Percentiles rank a stretch among this genome's conserved stretches.
Conservation (phyloP, 2,888 invertebrate species). For the Melikaiella ostensackeni region DNA sequence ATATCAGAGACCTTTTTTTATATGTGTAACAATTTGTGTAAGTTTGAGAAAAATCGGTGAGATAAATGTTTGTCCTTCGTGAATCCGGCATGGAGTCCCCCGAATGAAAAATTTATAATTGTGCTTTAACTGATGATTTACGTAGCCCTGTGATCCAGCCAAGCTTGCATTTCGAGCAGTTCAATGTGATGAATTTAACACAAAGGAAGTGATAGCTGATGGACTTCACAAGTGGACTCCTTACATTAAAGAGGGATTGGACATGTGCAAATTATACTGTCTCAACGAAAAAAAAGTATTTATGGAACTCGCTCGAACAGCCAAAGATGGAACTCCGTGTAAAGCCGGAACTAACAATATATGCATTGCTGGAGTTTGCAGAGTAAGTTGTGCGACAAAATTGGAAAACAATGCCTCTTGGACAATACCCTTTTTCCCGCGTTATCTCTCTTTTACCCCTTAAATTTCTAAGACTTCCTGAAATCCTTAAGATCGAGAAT, state of each 20-base stretch:
- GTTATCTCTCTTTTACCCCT: no score
- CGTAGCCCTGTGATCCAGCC: conserved; percentile 82
- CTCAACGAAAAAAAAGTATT: conserved; percentile 86
- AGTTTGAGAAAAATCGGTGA: no score
- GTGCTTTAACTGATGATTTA: not conserved
- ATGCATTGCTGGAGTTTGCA: conserved; percentile 88
- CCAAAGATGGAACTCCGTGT: conserved; percentile 92
- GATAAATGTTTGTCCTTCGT: no score
- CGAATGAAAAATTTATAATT: not conserved
- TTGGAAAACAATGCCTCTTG: no score
- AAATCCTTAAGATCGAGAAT: no score
- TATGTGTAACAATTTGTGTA: no score
- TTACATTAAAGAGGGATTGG: conserved; percentile 79
- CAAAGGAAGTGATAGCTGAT: conserved; percentile 72
- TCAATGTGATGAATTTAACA: conserved; percentile 87
- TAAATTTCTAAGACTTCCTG: no score
- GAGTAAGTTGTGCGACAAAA: conserved; percentile 78
- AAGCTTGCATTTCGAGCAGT: conserved; percentile 86
- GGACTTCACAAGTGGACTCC: conserved; percentile 82
- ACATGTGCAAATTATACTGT: conserved; percentile 90
- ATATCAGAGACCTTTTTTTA: no score
- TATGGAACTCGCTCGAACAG: conserved; percentile 86
- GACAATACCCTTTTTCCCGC: no score
- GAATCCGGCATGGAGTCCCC: no score
- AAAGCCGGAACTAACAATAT: conserved; percentile 89